Percentiles rank a stretch among this genome's conserved stretches.
Evolutionary conservation across 53 echinoderm and acorn worm species (phyloP).

Genomic region (Holothuria scabra): DNA sequence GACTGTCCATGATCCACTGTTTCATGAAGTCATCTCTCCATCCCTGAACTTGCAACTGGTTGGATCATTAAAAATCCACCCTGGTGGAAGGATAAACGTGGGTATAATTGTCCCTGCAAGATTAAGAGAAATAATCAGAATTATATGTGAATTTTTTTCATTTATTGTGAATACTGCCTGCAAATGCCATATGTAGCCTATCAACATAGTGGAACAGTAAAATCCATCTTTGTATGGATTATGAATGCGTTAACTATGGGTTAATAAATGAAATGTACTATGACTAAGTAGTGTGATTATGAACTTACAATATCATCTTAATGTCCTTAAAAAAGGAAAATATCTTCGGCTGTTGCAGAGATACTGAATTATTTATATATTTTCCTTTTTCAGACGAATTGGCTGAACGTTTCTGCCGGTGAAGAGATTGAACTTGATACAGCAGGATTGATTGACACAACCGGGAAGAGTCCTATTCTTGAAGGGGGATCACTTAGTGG

Average conservation of each 20-base stretch:
- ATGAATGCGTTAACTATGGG: no score
- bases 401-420: slow-evolving; percentile 73
- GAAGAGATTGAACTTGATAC: slow-evolving; percentile 71
- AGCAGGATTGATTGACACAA: slow-evolving; percentile 79
- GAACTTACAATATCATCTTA: neutral
- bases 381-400: slow-evolving; percentile 70
- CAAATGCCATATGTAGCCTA: no score
- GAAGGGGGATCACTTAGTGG: slow-evolving; percentile 33
- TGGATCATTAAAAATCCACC: slow-evolving; percentile 71
- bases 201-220: no score
- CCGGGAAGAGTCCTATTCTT: slow-evolving; percentile 66
- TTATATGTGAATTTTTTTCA: no score
- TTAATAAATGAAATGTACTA: no score
- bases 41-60: slow-evolving; percentile 69
- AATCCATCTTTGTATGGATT: no score
- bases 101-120: neutral
- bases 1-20: slow-evolving; percentile 13
- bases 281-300: no score
- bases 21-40: slow-evolving; percentile 54
- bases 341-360: no score
- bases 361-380: no score
- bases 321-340: no score
- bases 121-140: no score
- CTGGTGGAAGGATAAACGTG: slow-evolving; percentile 79
- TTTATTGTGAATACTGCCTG: no score